phyloP scores from a whole-genome alignment of 1,140 invertebrate species.

The Mya arenaria region DNA sequence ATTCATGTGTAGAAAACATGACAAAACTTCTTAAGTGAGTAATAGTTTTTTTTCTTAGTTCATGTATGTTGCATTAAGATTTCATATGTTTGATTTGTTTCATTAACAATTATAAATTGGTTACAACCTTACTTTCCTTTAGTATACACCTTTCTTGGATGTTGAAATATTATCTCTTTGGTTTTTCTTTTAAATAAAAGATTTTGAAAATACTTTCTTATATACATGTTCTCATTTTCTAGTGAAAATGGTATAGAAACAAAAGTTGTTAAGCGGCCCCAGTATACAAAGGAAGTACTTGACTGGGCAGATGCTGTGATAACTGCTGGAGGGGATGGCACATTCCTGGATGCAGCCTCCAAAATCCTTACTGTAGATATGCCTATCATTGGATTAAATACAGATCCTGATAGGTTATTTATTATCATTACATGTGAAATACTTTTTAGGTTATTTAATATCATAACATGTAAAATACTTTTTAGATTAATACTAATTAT shows the following conservation, averaged over 20 bases:
- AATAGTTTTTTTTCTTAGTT: too few relatives aligned
- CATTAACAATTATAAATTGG: too few relatives aligned
- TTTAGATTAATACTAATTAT: too few relatives aligned
- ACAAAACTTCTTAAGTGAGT: constrained; percentile 81
- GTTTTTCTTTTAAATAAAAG: not conserved
- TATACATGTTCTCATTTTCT: too few relatives aligned
- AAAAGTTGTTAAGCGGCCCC: constrained; percentile 89
- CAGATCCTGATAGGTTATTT: constrained; percentile 93
- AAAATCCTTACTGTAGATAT: constrained; percentile 88
- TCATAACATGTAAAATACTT: too few relatives aligned
- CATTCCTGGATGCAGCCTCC: constrained; percentile 96
- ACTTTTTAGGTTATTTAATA: too few relatives aligned
- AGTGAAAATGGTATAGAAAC: constrained; percentile 87
- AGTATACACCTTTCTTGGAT: too few relatives aligned
- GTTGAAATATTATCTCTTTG: too few relatives aligned
- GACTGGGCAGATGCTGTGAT: constrained; percentile 97
- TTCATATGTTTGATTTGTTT: too few relatives aligned
- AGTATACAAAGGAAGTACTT: constrained; percentile 87
- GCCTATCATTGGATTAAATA: constrained; percentile 98
- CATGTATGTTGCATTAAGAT: too few relatives aligned
- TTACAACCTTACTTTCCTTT: too few relatives aligned
- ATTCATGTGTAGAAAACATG: constrained; percentile 87
- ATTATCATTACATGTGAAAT: too few relatives aligned
- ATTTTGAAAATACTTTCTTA: not conserved
- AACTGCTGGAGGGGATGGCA: constrained; percentile 98